Conservation (phyloP, 2,888 invertebrate genomes). For the Bembecia ichneumoniformis region DNA sequence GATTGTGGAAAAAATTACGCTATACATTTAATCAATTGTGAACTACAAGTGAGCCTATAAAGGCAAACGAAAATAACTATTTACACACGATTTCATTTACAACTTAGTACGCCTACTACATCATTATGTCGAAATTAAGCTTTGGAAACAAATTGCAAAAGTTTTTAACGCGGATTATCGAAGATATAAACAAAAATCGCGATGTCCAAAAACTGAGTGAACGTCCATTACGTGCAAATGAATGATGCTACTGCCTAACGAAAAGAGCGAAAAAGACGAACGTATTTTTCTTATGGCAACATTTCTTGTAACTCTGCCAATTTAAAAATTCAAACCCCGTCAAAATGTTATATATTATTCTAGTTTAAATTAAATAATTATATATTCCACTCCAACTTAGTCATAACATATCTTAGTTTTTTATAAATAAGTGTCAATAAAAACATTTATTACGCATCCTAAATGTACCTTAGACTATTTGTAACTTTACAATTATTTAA, state of each 20-base stretch:
- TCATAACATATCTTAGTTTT: too few species aligned
- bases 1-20: constrained; percentile 24
- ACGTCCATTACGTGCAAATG: constrained; percentile 66
- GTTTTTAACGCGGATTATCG: constrained; percentile 63
- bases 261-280: constrained; percentile 54
- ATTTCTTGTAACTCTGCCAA: constrained; percentile 17
- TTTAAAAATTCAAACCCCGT: not conserved
- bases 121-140: constrained; percentile 39
- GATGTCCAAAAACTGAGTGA: constrained; percentile 44
- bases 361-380: not conserved
- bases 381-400: too few species aligned
- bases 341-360: not conserved
- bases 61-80: constrained; percentile 34
- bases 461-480: too few species aligned
- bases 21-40: constrained; percentile 32
- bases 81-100: constrained; percentile 41
- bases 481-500: too few species aligned
- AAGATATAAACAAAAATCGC: constrained; percentile 68
- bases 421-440: too few species aligned
- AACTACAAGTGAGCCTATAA: constrained; percentile 30
- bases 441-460: too few species aligned
- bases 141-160: constrained; percentile 65
- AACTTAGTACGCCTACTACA: constrained; percentile 55
- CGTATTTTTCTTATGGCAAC: constrained; percentile 56
- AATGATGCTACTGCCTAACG: constrained; percentile 63